Evolutionary conservation across 2,888 invertebrate species (phyloP).

Genomic region (Gerosis bhagava): DNA sequence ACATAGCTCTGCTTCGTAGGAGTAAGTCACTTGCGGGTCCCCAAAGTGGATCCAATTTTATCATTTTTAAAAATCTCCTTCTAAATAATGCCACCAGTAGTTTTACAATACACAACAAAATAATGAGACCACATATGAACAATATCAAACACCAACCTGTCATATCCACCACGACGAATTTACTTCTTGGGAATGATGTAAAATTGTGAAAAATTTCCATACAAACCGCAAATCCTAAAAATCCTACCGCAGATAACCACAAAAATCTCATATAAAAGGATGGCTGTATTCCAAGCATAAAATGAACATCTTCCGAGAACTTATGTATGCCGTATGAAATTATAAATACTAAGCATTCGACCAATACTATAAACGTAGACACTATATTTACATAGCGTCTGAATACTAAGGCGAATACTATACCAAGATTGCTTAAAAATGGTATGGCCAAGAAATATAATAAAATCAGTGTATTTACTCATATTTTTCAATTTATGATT

Average conservation of each 20-base stretch:
- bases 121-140: slow-evolving; percentile 18
- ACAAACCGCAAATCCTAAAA: slow-evolving; percentile 46
- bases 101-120: slow-evolving; percentile 33
- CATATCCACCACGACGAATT: slow-evolving; percentile 1
- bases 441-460: slow-evolving; percentile 55
- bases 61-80: slow-evolving; percentile 37
- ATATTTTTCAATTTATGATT: no score
- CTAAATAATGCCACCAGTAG: slow-evolving; percentile 43
- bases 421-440: slow-evolving; percentile 45
- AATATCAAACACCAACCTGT: slow-evolving; percentile 37
- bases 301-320: slow-evolving; percentile 72
- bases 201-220: slow-evolving; percentile 36
- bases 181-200: background rate
- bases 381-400: slow-evolving; percentile 40
- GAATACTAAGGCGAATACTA: slow-evolving; percentile 40
- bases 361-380: slow-evolving; percentile 42
- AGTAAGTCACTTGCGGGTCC: slow-evolving; percentile 60
- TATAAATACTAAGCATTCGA: slow-evolving; percentile 59
- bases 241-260: slow-evolving; percentile 47
- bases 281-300: slow-evolving; percentile 68
- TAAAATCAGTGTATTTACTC: no score
- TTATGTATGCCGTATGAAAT: slow-evolving; percentile 61
- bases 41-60: slow-evolving; percentile 55
- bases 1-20: slow-evolving; percentile 69
- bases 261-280: slow-evolving; percentile 49